Evolutionary conservation across 2,888 invertebrate species (phyloP), one percentile per base, ranked within the genome.

Genomic region (Meiosimyza platycephala): DNA sequence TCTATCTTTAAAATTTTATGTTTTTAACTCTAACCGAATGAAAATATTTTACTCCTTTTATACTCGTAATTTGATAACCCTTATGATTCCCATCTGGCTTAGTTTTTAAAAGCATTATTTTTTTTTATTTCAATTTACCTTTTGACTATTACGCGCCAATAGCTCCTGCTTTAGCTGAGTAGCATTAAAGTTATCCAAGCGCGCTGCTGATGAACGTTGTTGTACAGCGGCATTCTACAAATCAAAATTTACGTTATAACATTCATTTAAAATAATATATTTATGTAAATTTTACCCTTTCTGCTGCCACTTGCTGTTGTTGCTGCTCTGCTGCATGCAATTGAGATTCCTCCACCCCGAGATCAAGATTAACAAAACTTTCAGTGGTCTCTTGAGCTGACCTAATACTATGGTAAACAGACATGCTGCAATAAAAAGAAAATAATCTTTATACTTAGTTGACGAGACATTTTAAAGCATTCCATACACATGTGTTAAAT

Each of bases 371-470:
- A 75, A 84, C 81, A 78, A 85, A 83, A 78, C 84, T 83, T 80
- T 84, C 84, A 75, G 79, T 77, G 74, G 80, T 80, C 76, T 81
- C 82, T 80, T 84, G 83, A 75, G 80, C 82, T 76, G 81, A 80
- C 79, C 84, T 85, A 83, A 87, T 86, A 83, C 85, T 86, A 80
- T 83, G 84, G 79, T 88, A 88, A 64, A 88, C 88, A 76, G 87
- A 87, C 88, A 88, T 88, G 80, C 88, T 87, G 76, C 65, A 72
- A 60, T 75, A 72, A 3, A n/a, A 72, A 33, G 9, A 51, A 18
- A 71, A 60, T 6, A 54, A 54, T n/a, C n/a, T n/a, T n/a, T n/a
- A n/a, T n/a, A n/a, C n/a, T n/a, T n/a, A n/a, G n/a, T n/a, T n/a
- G n/a, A n/a, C n/a, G n/a, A n/a, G n/a, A n/a, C n/a, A n/a, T n/a